Evolutionary conservation across 2,113 vertebrate genomes (phyloP).

Genomic region (Toxotes chatareus): DNA sequence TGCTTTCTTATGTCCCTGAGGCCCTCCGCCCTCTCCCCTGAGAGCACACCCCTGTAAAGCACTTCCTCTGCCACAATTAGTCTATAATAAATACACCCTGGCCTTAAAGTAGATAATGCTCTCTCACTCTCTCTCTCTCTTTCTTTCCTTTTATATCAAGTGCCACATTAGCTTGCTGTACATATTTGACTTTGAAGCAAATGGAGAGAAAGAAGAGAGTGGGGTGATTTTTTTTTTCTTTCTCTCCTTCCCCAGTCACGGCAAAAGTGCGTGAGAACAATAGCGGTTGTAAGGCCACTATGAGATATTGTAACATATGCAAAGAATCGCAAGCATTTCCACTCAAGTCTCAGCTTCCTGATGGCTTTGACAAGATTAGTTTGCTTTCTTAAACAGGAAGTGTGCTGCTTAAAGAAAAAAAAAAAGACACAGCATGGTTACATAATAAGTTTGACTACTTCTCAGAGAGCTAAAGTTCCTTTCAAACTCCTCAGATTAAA

Average conservation of each 20-base stretch:
- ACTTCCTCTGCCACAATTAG: constrained; percentile 84
- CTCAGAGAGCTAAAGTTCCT: constrained; percentile 65
- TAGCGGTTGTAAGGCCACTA: constrained; percentile 58
- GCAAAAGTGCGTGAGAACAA: constrained; percentile 71
- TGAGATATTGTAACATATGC: constrained; percentile 72
- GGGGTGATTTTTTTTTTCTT: constrained; percentile 17
- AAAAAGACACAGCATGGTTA: constrained; percentile 59
- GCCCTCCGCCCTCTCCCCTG: constrained; percentile 81
- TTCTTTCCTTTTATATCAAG: constrained; percentile 60
- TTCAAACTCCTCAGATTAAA: constrained; percentile 66
- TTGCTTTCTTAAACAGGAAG: constrained; percentile 86
- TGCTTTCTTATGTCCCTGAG: constrained; percentile 77
- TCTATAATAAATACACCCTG: constrained; percentile 81
- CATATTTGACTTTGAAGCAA: constrained; percentile 56
- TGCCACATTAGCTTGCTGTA: constrained; percentile 65
- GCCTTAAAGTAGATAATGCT: constrained; percentile 77
- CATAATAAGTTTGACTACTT: constrained; percentile 73
- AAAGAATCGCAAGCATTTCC: constrained; percentile 79
- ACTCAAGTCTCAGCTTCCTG: constrained; percentile 82
- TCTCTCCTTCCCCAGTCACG: constrained; percentile 30
- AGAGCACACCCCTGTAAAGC: constrained; percentile 78
- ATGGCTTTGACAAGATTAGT: constrained; percentile 86
- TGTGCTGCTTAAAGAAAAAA: constrained; percentile 71
- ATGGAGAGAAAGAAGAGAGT: constrained; percentile 31
- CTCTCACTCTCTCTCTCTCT: constrained; percentile 16